These are phyloP conservation scores for Dorcus parallelipipedus DNA, from an alignment of 2,888 invertebrate genomes.

Conservation along the genomic window DNA sequence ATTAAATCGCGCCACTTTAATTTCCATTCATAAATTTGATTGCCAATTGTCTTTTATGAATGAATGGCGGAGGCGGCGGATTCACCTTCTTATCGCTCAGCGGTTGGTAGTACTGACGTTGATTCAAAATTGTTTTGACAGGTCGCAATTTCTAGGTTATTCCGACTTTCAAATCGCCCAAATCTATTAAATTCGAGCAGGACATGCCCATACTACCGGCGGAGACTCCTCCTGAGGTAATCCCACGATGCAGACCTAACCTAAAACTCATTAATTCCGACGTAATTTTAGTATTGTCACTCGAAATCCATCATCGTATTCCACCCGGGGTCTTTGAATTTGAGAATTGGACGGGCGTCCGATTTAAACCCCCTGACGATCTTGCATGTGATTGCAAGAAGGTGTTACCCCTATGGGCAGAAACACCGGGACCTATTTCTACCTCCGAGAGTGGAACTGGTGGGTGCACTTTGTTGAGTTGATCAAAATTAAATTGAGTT, in stretches of 20 bases:
- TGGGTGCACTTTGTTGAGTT: conserved; percentile 14
- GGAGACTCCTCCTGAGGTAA: conserved; percentile 17
- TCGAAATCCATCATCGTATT: conserved; percentile 87
- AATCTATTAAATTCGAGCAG: too few species aligned
- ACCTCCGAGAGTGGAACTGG: conserved; percentile 54
- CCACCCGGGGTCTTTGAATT: conserved; percentile 87
- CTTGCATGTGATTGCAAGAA: conserved; percentile 81
- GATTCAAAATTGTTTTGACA: too few species aligned
- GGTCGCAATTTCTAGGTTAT: too few species aligned
- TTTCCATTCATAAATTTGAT: too few species aligned
- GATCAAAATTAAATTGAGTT: neutral
- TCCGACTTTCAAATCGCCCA: too few species aligned
- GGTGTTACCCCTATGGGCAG: conserved; percentile 51
- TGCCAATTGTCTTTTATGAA: too few species aligned
- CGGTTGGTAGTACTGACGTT: too few species aligned
- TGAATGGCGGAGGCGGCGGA: too few species aligned
- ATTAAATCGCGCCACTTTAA: too few species aligned
- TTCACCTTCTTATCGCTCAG: too few species aligned
- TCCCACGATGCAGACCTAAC: neutral
- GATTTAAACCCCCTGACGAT: conserved; percentile 83
- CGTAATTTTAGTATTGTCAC: conserved; percentile 61
- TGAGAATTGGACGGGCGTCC: conserved; percentile 87
- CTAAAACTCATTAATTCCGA: neutral
- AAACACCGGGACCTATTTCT: conserved; percentile 63
- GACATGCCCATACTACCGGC: conserved; percentile 11